Conservation (phyloP, 37 sponge, comb jelly and placozoan species). For the Agelas oroides region DNA sequence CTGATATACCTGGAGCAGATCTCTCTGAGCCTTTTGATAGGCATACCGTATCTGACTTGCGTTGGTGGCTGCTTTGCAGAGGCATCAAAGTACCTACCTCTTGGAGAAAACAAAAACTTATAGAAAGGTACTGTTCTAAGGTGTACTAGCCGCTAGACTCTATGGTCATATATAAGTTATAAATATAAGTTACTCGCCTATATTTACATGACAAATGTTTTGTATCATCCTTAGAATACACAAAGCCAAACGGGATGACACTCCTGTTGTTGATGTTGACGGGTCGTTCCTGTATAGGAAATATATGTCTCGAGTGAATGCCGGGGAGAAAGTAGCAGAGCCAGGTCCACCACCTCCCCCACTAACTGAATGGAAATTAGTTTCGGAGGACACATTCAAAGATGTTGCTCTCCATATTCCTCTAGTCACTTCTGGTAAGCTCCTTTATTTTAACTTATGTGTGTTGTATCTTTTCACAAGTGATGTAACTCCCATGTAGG, state of each 20-base stretch:
- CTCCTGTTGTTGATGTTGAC: constrained; percentile 47
- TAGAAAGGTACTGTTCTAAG: too few species aligned
- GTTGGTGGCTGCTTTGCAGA: constrained; percentile 23
- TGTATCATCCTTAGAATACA: not conserved
- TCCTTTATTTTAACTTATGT: not conserved
- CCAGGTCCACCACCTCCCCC: too few species aligned
- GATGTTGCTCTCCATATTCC: constrained; percentile 18
- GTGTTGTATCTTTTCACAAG: not conserved
- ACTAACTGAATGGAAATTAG: constrained; percentile 41
- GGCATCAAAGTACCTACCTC: constrained; percentile 8
- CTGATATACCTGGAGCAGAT: constrained; percentile 20
- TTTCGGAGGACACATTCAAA: constrained; percentile 25
- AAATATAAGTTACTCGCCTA: not conserved
- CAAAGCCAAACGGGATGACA: constrained; percentile 5
- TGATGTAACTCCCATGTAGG: not conserved
- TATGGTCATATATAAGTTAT: too few species aligned
- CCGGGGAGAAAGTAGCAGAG: too few species aligned
- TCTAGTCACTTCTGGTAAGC: constrained; percentile 47
- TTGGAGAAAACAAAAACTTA: not conserved
- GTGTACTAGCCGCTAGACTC: too few species aligned
- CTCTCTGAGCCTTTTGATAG: too few species aligned
- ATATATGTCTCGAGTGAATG: too few species aligned
- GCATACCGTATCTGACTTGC: constrained; percentile 1
- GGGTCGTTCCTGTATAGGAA: constrained; percentile 66
- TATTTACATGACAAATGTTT: not conserved